Base-by-base conservation (phyloP, 2,797 vertebrate species). In the Podargus strigoides region DNA sequence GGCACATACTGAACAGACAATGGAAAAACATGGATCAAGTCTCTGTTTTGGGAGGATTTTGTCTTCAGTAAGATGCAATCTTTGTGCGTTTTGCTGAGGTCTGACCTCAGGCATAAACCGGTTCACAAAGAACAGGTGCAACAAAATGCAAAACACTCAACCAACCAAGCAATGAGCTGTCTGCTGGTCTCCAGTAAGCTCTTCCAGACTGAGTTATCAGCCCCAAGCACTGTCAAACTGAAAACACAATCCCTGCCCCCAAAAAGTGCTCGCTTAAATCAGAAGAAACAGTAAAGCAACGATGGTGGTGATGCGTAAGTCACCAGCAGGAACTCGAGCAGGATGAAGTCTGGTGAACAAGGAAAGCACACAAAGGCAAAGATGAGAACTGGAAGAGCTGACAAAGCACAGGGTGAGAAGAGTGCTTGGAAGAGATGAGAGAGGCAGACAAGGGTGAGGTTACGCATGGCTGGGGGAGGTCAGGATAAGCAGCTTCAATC, bases 81-180 rank as follows among this genome's bases (percentile, higher is more conserved):
- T 80, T 60, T n/a, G 20, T 0, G 1, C 8, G 3, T 66, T 90
- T 67, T 44, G n/a, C 46, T 9, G 62, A 66, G 58, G 50, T 73
- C 50, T 78, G 70, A 62, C 59, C 64, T 78, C 77, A 75, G 77
- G 74, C 2, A 7, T 72, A 67, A 94, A 83, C 32, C 0, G 1
- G 23, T 74, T 91, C 46, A 60, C 68, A 74, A 93, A 90, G 73
- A 66, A 2, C 95, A 96, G 96, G 90, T 96, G 96, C 91, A 58
- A 50, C 47, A 62, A 93, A 77, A 96, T 93, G 96, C 94, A 94
- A 96, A 94, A 34, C 68, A 62, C 55, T 86, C 73, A 87, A 26
- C 49, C 77, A 96, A 79, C 55, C 94, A 87, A 82, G 92, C 90
- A 87, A 69, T 11, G 23, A 87, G 53, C 78, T 56, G 75, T 67